Evolutionary conservation across 1,140 invertebrate species (phyloP).

Genomic region (Andricus grossulariae): DNA sequence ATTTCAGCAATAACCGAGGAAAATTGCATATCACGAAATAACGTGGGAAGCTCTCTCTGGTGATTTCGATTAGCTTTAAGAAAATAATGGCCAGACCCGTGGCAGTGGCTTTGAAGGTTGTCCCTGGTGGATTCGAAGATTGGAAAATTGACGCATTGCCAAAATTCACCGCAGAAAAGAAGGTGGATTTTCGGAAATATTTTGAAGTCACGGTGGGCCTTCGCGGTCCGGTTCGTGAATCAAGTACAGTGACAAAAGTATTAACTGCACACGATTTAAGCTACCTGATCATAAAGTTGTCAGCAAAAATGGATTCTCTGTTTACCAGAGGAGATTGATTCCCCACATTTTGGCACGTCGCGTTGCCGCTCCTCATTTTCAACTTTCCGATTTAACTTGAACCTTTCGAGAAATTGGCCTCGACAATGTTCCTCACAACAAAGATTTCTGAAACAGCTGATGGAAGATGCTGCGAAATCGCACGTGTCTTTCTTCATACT

Average conservation of each 20-base stretch:
- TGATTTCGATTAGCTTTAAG: conserved; percentile 5
- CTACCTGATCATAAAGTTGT: neutral
- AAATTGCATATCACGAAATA: neutral
- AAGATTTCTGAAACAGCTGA: neutral
- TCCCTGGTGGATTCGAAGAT: conserved; percentile 52
- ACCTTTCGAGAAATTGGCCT: conserved; percentile 49
- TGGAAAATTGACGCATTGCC: conserved; percentile 51
- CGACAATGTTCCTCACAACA: neutral
- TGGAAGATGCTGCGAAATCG: neutral
- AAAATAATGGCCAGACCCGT: conserved; percentile 57
- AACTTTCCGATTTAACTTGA: conserved; percentile 43
- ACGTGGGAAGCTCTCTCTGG: conserved; percentile 4
- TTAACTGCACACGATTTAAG: neutral
- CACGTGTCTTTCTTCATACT: neutral
- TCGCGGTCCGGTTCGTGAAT: neutral
- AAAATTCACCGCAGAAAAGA: conserved; percentile 33
- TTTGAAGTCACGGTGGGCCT: neutral
- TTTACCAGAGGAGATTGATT: conserved; percentile 6
- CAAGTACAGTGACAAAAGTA: neutral
- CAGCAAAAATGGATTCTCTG: neutral
- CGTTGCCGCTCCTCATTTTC: conserved; percentile 39
- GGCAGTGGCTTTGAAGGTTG: conserved; percentile 60
- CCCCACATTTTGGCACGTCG: conserved; percentile 39
- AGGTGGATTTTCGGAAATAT: neutral
- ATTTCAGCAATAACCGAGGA: neutral